Evolutionary conservation across 2,113 vertebrate genomes (phyloP), one percentile per base, ranked within the genome.

Genomic region (Glaucomys volans): DNA sequence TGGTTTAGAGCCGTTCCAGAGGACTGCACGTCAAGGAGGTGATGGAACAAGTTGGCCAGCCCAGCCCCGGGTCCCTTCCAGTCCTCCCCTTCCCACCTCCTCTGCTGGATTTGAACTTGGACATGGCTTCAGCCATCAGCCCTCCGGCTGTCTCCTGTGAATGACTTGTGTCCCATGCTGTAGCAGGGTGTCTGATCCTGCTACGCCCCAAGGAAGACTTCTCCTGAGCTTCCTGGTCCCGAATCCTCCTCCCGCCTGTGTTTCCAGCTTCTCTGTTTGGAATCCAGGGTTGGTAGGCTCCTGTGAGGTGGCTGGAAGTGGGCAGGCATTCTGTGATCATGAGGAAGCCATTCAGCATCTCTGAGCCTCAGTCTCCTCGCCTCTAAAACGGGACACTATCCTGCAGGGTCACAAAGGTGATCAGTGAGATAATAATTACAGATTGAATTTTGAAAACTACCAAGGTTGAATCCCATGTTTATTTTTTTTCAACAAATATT

Each of bases 41-140:
- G 0, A 18, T 10, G 52, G 30, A 47, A 40, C 5, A 30, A 52
- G 35, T 24, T 16, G 59, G 4, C 4, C n/a, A 3, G 2, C 2
- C 26, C 17, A 67, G 52, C 42, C 24, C 28, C 0, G 4, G 16
- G 22, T 57, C 17, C 35, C 42, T 42, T 7, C 81, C 52, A 44
- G 71, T 17, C 32, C 44, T 24, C 30, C 24, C 17, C 5, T 67
- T 16, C 28, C 13, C 1, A 20, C 17, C 16, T 10, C 28, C 28
- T 26, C 30, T 11, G 13, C 82, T 67, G 82, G 14, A 57, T 81
- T 64, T 93, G 86, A 64, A 37, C 52, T 84, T 87, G 47, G 50
- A 32, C 16, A 26, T 14, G 54, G 26, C 32, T 37, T 62, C 22
- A 2, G 3, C 28, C 35, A 1, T 10, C 32, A 2, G 12, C 30